Evolutionary conservation across 2,113 vertebrate species (phyloP).

Genomic region (Poeciliopsis occidentalis): DNA sequence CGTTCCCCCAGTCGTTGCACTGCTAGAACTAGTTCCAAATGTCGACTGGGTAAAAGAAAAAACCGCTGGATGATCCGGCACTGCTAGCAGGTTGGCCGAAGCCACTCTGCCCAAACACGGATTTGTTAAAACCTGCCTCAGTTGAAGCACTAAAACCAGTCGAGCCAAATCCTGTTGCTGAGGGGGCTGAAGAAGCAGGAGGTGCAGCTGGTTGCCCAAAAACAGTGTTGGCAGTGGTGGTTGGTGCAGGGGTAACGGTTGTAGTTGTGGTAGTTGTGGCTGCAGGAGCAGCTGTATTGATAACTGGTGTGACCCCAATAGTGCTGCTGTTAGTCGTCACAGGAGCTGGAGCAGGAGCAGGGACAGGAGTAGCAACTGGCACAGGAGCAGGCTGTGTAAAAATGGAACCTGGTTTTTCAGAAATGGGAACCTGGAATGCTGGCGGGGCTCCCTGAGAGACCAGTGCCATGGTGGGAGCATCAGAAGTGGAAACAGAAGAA

Average conservation of each 20-base stretch:
- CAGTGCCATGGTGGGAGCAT: slow-evolving; percentile 2
- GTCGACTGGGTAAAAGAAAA: slow-evolving; percentile 85
- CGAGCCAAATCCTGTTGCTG: slow-evolving; percentile 76
- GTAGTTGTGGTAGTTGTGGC: slow-evolving; percentile 26
- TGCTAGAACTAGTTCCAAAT: slow-evolving; percentile 69
- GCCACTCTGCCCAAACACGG: slow-evolving; percentile 84
- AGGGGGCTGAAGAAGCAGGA: slow-evolving; percentile 50
- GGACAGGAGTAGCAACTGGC: no score
- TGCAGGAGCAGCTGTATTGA: slow-evolving; percentile 48
- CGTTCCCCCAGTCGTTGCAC: slow-evolving; percentile 60
- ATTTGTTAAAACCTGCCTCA: slow-evolving; percentile 80
- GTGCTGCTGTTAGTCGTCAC: slow-evolving; percentile 53
- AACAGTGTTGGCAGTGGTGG: slow-evolving; percentile 24
- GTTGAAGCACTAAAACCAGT: slow-evolving; percentile 60
- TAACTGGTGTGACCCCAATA: slow-evolving; percentile 36
- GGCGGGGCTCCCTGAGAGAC: slow-evolving; percentile 35
- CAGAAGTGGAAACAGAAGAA: slow-evolving; percentile 15
- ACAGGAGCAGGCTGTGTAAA: slow-evolving; percentile 62
- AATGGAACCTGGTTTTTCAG: slow-evolving; percentile 77
- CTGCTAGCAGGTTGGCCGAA: slow-evolving; percentile 84
- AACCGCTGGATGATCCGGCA: slow-evolving; percentile 72
- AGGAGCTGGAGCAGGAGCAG: slow-evolving; percentile 6
- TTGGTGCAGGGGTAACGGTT: slow-evolving; percentile 2
- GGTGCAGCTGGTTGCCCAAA: slow-evolving; percentile 77
- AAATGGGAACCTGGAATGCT: slow-evolving; percentile 41